phyloP scores from a whole-genome alignment of 2,113 vertebrate genomes.

The Casuarius casuarius region DNA sequence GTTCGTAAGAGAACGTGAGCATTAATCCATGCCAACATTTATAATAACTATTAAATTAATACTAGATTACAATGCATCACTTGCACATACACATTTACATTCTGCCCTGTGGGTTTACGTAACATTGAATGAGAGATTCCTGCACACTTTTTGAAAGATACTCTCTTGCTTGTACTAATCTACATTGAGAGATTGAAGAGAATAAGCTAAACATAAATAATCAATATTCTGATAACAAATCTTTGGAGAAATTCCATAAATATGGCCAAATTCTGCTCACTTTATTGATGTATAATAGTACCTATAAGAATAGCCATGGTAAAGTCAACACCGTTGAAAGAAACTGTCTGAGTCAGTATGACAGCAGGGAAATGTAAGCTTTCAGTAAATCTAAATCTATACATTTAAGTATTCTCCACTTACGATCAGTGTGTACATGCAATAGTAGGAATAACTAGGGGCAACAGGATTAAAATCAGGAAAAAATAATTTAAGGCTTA shows the following conservation, averaged over 20 bases:
- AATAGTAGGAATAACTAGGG: neutral
- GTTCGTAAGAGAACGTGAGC: constrained; percentile 40
- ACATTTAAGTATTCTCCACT: neutral
- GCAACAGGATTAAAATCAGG: neutral
- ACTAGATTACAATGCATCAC: constrained; percentile 28
- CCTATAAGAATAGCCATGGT: neutral
- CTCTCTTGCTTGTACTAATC: neutral
- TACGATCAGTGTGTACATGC: neutral
- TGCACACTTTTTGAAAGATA: neutral
- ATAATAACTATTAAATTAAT: constrained; percentile 52
- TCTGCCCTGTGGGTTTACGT: neutral
- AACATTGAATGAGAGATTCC: neutral
- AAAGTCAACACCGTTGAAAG: neutral
- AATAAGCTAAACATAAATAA: neutral
- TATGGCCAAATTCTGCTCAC: neutral
- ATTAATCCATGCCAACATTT: constrained; percentile 49
- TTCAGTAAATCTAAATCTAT: neutral
- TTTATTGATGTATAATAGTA: neutral
- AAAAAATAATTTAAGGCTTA: neutral
- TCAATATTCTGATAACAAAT: neutral
- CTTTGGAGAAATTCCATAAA: neutral
- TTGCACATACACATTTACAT: constrained; percentile 1
- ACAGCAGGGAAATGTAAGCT: neutral
- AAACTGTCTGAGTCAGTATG: neutral
- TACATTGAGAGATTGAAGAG: neutral